Evolutionary conservation across 2,113 vertebrate genomes (phyloP).

Genomic region (Halichoerus grypus): DNA sequence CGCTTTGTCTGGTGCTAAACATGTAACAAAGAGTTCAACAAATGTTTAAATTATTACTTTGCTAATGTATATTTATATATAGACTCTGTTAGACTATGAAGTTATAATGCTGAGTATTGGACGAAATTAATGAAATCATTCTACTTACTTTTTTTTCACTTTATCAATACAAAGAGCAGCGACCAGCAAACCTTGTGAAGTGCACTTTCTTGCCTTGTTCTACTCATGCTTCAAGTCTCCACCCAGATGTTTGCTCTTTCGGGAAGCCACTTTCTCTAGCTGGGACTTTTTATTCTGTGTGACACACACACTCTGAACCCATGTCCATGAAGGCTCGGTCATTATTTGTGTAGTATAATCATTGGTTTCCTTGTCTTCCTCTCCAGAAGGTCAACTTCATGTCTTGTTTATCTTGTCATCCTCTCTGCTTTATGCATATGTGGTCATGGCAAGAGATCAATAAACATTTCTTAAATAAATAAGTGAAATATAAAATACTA

Average conservation of each 20-base stretch:
- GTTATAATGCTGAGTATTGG: neutral
- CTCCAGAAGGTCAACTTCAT: neutral
- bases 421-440: neutral
- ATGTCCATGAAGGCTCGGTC: neutral
- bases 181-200: neutral
- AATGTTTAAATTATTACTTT: slow-evolving; percentile 17
- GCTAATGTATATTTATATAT: neutral
- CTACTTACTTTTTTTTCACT: neutral
- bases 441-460: neutral
- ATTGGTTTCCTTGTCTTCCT: neutral
- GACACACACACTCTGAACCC: neutral
- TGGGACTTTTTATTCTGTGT: neutral
- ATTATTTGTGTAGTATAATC: neutral
- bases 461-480: slow-evolving; percentile 1
- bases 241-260: slow-evolving; percentile 9
- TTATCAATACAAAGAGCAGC: neutral
- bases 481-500: neutral
- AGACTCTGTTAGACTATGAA: neutral
- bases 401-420: neutral
- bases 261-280: neutral
- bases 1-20: neutral
- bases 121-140: neutral
- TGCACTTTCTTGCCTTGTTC: neutral
- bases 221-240: neutral
- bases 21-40: neutral